These are phyloP conservation scores for Ganaspis sp. DNA, from an alignment of 1,140 invertebrate genomes.

Conservation along the genomic window DNA sequence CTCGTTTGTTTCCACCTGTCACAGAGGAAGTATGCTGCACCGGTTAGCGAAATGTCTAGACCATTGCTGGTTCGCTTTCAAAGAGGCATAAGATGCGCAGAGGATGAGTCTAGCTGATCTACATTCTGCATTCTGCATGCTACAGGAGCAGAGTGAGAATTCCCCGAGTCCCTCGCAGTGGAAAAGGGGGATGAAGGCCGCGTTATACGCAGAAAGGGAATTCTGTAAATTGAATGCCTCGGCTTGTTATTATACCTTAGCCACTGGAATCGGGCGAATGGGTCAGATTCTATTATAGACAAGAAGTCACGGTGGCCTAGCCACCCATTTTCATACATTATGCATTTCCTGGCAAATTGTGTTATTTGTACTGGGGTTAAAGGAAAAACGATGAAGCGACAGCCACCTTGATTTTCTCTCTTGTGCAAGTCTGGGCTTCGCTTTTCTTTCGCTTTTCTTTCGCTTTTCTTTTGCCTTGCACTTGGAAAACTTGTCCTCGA, in stretches of 20 bases:
- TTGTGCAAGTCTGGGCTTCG: constrained; percentile 40
- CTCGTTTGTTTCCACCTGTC: constrained; percentile 12
- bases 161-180: neutral
- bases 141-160: neutral
- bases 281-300: constrained; percentile 75
- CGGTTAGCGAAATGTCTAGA: neutral
- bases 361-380: constrained; percentile 64
- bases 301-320: constrained; percentile 68
- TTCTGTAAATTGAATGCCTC: constrained; percentile 74
- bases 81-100: constrained; percentile 5
- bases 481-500: constrained; percentile 39
- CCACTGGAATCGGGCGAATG: constrained; percentile 66
- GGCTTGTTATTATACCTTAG: constrained; percentile 67
- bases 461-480: constrained; percentile 32
- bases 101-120: constrained; percentile 11
- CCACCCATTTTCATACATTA: constrained; percentile 71
- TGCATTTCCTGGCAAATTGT: constrained; percentile 73
- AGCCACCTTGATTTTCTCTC: constrained; percentile 40
- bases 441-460: constrained; percentile 31
- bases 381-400: constrained; percentile 50
- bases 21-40: constrained; percentile 9
- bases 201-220: constrained; percentile 50
- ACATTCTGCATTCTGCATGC: neutral
- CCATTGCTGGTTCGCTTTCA: constrained; percentile 17
- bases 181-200: constrained; percentile 7